These are phyloP conservation scores for Clarias magur DNA, from an alignment of 2,113 vertebrate species.

Conservation along the genomic window DNA sequence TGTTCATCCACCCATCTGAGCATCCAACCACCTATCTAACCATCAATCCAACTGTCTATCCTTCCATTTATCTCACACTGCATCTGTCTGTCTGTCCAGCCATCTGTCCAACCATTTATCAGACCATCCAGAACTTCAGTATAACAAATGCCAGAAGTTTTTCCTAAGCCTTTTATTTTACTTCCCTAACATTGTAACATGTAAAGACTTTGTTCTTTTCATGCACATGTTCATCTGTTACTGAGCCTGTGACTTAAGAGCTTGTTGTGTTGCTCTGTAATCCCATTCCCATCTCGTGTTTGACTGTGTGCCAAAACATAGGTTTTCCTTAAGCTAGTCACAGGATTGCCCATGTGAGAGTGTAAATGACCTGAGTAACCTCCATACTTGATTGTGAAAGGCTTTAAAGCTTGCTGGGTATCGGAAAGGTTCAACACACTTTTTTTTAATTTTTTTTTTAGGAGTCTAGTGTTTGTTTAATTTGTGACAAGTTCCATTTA, in stretches of 20 bases:
- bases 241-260: not conserved
- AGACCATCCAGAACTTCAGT: not conserved
- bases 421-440: not conserved
- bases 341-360: slow-evolving; percentile 39
- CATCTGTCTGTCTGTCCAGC: not conserved
- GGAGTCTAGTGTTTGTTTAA: not conserved
- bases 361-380: not conserved
- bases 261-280: slow-evolving; percentile 3
- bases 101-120: not conserved
- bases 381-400: not conserved
- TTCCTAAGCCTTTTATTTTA: not conserved
- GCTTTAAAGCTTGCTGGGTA: not conserved
- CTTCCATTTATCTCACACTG: not conserved
- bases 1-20: not conserved
- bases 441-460: not conserved
- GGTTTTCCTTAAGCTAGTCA: slow-evolving; percentile 2
- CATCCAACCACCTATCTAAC: not conserved
- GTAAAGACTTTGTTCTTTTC: not conserved
- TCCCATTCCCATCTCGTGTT: not conserved
- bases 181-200: not conserved
- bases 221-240: not conserved
- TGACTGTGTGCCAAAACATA: not conserved
- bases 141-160: not conserved
- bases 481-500: not conserved
- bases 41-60: not conserved